Evolutionary conservation across 2,797 vertebrate genomes (phyloP), one percentile per base, ranked within the genome.

Genomic region (Sebastes elongatus): DNA sequence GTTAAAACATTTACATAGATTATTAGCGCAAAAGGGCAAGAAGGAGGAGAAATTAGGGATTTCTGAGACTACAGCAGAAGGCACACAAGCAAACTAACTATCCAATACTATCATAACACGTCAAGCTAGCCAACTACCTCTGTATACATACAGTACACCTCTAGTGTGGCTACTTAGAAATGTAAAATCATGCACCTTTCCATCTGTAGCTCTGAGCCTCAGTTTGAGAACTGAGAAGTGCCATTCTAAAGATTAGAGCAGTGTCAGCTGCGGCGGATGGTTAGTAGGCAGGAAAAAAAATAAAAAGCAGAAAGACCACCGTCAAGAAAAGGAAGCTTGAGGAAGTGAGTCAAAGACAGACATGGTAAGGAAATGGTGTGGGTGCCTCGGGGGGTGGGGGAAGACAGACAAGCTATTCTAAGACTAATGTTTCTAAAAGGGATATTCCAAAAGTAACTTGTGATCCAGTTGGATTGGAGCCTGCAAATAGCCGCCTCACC

Each of bases 181-280:
- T 75, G 65, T 71, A 60, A 92, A 93, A 83, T 78, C 81, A 90
- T 89, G 94, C 95, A 96, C 95, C 95, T 96, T 92, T 95, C 81
- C 73, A 70, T 88, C 66, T 92, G 94, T 80, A 89, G 93, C 79
- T 92, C 87, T 91, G 80, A 83, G 84, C 80, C 88, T 94, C 94
- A 85, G 68, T 90, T 80, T 94, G 90, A 91, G 86, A 87, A 89
- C 82, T 91, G 88, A 93, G 86, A 67, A 92, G 88, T 53, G 87
- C 64, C 61, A 90, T 85, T 95, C 63, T 94, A 94, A 95, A 82
- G 89, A 82, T 93, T 78, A 93, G 88, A 90, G 86, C 87, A 92
- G 56, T 85, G 87, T 95, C 93, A 95, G 90, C 95, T 95, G 95
- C 74, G 90, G 90, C 71, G 33, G 80, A 92, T 71, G 76, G 92